Evolutionary conservation across 2,797 vertebrate species (phyloP), one percentile per base, ranked within the genome.

Genomic region (Trachurus trachurus): DNA sequence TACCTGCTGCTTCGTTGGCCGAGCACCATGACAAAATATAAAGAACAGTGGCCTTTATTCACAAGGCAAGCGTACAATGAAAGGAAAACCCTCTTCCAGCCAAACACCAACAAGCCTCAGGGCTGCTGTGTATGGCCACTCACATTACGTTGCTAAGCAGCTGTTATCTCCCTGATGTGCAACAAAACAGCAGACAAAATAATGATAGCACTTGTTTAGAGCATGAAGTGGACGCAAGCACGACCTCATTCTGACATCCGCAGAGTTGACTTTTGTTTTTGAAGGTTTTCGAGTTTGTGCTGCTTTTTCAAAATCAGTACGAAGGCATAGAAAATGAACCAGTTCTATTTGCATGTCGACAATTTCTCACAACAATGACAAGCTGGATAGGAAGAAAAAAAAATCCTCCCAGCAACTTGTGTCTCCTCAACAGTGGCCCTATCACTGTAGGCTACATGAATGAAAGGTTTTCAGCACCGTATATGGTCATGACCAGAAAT

Each of bases 131-230:
- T 68, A 19, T 40, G 61, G 53, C 67, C 80, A 26, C 49, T 81
- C 60, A 12, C 34, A 9, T 21, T n/a, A 17, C 53, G 87, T 89
- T 88, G 85, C 88, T 80, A 71, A 83, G 87, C 78, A 86, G 44
- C 85, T 19, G 26, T 83, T 87, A 90, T 85, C 87, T 71, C 62
- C 47, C 63, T 39, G 68, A 71, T 54, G 21, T 60, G 62, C 68
- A 85, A 74, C 83, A 84, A 61, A 86, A 74, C 77, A 1, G 39
- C 29, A 31, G 39, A 64, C 12, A 0, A 72, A 82, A 82, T 69
- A 84, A 78, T 74, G 57, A 74, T 5, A 26, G 66, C 31, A 17
- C 2, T 73, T 75, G 66, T 80, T 73, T 62, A 50, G 64, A 65
- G n/a, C 5, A 29, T 68, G 56, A 54, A 60, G 50, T n/a, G 29